Evolutionary conservation across 1,140 invertebrate species (phyloP), one percentile per base, ranked within the genome.

Genomic region (Homalodisca vitripennis): DNA sequence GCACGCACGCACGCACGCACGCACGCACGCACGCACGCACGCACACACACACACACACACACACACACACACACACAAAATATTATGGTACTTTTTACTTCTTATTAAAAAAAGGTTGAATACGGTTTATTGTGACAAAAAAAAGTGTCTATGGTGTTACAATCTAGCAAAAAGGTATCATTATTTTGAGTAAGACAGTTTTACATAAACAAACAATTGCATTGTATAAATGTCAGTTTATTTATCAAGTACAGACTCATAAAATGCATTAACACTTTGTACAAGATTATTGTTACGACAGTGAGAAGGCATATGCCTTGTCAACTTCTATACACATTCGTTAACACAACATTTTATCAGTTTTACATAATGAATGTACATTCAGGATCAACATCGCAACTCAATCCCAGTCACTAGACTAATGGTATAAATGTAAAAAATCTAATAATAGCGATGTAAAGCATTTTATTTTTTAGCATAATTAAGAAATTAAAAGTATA

Each of bases 401-500:
- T 13, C 6, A 27, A 22, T 51, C 55, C 55, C 55, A 26, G 24
- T 30, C 14, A 30, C 55, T 60, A 60, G 22, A 60, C 55, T 60
- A 60, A 60, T n/a, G 27, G 55, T 60, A 60, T 60, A 60, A 60
- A 60, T 60, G 55, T 60, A 60, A 60, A 60, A 60, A 60, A 60
- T 60, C 55, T 60, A 60, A 60, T 60, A 60, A 60, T 60, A 60
- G 55, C 24, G 27, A 60, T 22, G 55, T 60, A 60, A 60, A 60
- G 55, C 55, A 29, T 27, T 13, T 60, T 10, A 41, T n/a, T n/a
- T 41, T 41, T 17, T 17, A 41, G 34, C 17, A 41, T 10, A 10
- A 41, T 41, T 10, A 17, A 41, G 34, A 41, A 41, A 41, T 41
- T 41, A n/a, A n/a, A n/a, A n/a, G n/a, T n/a, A n/a, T n/a, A n/a